phyloP scores from a whole-genome alignment of 2,113 vertebrate species.

The Amblyopsis rosae region DNA sequence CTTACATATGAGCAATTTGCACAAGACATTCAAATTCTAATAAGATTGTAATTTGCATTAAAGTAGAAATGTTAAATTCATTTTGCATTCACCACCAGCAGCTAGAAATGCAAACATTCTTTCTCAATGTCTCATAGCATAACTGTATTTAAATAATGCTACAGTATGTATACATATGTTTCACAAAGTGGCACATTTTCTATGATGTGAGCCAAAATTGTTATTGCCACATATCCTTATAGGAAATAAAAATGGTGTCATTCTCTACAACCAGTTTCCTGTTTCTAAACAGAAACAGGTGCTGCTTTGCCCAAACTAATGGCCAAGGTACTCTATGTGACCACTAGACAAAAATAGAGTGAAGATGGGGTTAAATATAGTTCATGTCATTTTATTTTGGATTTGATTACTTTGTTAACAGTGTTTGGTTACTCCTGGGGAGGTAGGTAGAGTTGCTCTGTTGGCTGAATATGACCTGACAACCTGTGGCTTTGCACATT shows the following conservation, averaged over 20 bases:
- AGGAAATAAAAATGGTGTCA: conserved; percentile 10
- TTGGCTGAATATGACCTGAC: conserved; percentile 49
- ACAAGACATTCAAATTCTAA: no score
- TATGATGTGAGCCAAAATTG: not conserved
- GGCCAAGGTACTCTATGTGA: conserved; percentile 31
- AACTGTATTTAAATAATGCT: no score
- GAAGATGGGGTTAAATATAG: conserved; percentile 65
- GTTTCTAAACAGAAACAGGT: conserved; percentile 61
- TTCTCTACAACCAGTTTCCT: conserved; percentile 22
- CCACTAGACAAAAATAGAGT: conserved; percentile 60
- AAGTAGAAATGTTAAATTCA: no score
- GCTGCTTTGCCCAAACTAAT: conserved; percentile 20
- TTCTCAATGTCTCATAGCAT: no score
- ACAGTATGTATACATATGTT: no score
- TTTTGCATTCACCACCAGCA: no score
- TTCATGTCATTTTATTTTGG: conserved; percentile 68
- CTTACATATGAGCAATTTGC: no score
- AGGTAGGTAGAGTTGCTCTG: conserved; percentile 45
- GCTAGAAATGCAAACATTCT: no score
- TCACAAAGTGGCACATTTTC: no score
- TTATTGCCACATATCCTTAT: not conserved
- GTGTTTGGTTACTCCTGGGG: conserved; percentile 58
- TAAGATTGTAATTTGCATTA: no score
- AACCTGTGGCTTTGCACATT: conserved; percentile 56
- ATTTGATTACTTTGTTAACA: conserved; percentile 68